Evolutionary conservation across 2,113 vertebrate species (phyloP).

Genomic region (Misgurnus mizolepis): DNA sequence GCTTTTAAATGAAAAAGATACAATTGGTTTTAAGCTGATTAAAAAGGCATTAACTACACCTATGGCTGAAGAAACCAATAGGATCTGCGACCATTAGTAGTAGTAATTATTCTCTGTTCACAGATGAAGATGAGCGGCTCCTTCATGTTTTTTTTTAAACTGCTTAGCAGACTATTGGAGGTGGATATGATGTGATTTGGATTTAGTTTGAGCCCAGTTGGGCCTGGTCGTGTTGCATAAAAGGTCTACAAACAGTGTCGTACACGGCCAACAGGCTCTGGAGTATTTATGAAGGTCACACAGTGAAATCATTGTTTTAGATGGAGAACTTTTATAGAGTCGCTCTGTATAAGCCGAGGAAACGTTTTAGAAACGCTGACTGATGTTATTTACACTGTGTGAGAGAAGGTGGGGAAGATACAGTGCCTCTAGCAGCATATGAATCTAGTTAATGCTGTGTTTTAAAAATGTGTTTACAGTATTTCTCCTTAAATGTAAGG

Average conservation of each 20-base stretch:
- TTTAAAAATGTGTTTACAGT: too few species aligned
- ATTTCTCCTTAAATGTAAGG: too few species aligned
- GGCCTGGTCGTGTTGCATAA: constrained; percentile 35
- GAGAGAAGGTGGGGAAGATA: background rate
- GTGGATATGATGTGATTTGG: constrained; percentile 41
- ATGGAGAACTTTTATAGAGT: constrained; percentile 3
- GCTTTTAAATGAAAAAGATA: constrained; percentile 32
- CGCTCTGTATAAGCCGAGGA: constrained; percentile 5
- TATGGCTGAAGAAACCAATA: constrained; percentile 13
- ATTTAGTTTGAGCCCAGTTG: constrained; percentile 37
- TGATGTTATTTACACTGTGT: background rate
- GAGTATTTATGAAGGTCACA: constrained; percentile 50
- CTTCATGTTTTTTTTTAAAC: constrained; percentile 30
- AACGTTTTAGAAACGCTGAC: constrained; percentile 6
- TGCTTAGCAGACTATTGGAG: constrained; percentile 28
- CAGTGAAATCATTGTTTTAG: constrained; percentile 21
- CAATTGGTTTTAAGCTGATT: constrained; percentile 7
- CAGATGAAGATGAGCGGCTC: constrained; percentile 15
- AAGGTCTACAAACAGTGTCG: constrained; percentile 46
- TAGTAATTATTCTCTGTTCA: constrained; percentile 28
- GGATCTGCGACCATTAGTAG: constrained; percentile 1
- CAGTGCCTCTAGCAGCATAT: too few species aligned
- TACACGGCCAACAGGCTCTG: constrained; percentile 34
- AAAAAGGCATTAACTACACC: background rate
- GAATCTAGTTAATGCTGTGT: too few species aligned